These are phyloP conservation scores for Hipposideros larvatus DNA, from an alignment of 2,797 vertebrate genomes.

Conservation along the genomic window DNA sequence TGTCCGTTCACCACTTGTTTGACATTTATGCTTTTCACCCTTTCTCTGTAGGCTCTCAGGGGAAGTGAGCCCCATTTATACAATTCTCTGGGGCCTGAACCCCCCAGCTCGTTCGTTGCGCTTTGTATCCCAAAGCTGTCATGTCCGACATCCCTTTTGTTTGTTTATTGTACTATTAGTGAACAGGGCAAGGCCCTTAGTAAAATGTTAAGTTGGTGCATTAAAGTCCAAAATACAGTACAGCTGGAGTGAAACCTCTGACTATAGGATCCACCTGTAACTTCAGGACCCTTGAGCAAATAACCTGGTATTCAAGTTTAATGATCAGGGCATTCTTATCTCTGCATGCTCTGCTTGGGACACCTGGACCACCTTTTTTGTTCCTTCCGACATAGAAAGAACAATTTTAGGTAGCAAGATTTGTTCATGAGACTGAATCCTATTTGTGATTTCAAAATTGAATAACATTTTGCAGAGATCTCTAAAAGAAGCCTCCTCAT, in stretches of 20 bases:
- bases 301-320: background rate
- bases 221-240: background rate
- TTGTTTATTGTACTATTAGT: background rate
- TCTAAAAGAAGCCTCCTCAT: background rate
- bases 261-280: background rate
- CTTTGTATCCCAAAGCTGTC: background rate
- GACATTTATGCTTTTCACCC: background rate
- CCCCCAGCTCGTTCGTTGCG: background rate
- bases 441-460: background rate
- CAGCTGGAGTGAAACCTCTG: background rate
- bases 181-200: background rate
- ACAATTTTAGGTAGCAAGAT: slow-evolving; percentile 29
- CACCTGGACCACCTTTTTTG: background rate
- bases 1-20: background rate
- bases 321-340: background rate
- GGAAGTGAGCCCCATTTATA: background rate
- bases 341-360: background rate
- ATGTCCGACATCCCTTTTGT: background rate
- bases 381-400: background rate
- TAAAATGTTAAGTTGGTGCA: background rate
- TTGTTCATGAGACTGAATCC: background rate
- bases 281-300: background rate
- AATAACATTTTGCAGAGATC: background rate
- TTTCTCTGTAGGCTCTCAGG: background rate
- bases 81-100: background rate